Base-by-base conservation (phyloP, 2,888 invertebrate genomes). In the Acrobasis repandana region DNA sequence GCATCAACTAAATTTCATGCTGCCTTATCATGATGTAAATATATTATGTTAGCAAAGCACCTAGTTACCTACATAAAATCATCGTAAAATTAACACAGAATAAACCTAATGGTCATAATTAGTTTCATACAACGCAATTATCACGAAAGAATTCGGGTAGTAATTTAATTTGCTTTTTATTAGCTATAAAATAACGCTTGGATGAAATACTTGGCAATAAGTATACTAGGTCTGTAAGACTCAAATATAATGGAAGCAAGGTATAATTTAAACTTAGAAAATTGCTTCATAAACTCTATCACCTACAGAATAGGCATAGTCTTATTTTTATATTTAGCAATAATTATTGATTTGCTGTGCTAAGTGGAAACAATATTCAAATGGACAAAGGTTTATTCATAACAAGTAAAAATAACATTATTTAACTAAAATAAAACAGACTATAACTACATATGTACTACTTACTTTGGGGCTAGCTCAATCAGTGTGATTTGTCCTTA, bases 51-150 rank as follows among this genome's bases (percentile, higher is more conserved):
- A 20, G n/a, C 54, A 14, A 38, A 38, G 14, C 43, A n/a, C 43
- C 54, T 54, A 54, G 38, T 54, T 54, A 54, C 54, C 54, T 43
- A 43, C 18, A 43, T 54, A 38, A 54, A 54, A 38, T 54, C 54
- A 20, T 14, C 43, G 43, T 54, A 34, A 54, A 54, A 38, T 34
- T 54, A 43, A 43, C 38, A 38, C 38, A 1, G 38, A 38, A 38
- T 38, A 38, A 11, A 14, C 38, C 14, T 38, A 54, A 16, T 54
- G 1, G 54, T 54, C 18, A 38, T 54, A 38, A 54, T 38, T 18
- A 54, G 38, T 11, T 54, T 54, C 1, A 38, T 54, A 20, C 14
- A 14, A 38, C n/a, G 54, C 43, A 54, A 54, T 54, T 54, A 54
- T 38, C 20, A 54, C 38, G 38, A 54, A 54, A 11, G 54, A 54